Base-by-base conservation (phyloP, 2,888 invertebrate genomes). In the Ophioninae sp. region DNA sequence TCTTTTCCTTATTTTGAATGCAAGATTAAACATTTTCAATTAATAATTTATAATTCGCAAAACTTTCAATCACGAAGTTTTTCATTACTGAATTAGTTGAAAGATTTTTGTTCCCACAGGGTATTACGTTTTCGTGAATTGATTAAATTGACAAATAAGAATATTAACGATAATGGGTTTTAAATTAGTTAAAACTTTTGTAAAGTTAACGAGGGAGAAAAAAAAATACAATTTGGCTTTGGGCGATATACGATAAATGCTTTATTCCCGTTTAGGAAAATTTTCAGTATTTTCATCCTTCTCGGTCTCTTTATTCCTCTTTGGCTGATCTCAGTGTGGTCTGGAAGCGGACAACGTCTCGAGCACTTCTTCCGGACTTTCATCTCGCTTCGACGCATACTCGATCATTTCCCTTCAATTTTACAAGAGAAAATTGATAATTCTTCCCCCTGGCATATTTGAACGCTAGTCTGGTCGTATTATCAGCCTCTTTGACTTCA, bases 381-480 rank as follows among this genome's bases (percentile, higher is more conserved):
- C 41, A 77, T 83, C 82, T 76, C 64, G 76, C 73, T 77, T 80
- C 73, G 73, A 83, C 82, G 80, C 71, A 85, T 86, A 84, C 82
- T 81, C 84, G 81, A 84, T 81, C 77, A 83, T 85, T 85, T 85
- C 83, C 78, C 85, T 86, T 85, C 85, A 84, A 85, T 87, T 87
- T 85, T 81, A 85, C 64, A 58, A 77, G 79, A 80, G 85, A 86
- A 86, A 87, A 87, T 87, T 85, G 86, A 87, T 87, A 85, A 87
- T 86, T 86, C 81, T 74, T 77, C 79, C 74, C 86, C 71, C 59
- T 56, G 81, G 82, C 81, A 82, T 64, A 71, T 78, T 82, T 64
- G 69, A 37, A 5, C 63, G 67, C 63, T 37, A 61, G 51, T 63
- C 73, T 76, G 17, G 65, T 59, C 37, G 41, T 58, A 73, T 67